These are phyloP conservation scores for Arrhopalites spinosus DNA, from an alignment of 2,888 invertebrate genomes.

Conservation along the genomic window DNA sequence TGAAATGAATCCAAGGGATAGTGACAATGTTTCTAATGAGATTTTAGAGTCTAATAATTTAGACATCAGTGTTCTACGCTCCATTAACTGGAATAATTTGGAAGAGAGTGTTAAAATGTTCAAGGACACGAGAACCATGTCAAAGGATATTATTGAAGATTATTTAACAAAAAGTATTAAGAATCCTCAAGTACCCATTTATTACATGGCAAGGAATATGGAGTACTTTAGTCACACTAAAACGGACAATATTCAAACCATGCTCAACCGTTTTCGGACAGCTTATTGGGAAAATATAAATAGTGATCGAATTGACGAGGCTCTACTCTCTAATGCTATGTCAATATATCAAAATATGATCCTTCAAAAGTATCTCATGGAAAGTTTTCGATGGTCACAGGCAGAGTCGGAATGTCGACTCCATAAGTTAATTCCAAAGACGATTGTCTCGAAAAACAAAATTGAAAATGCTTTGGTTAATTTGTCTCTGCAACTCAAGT, in stretches of 20 bases:
- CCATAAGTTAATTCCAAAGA: neutral
- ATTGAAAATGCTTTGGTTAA: neutral
- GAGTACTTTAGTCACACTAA: neutral
- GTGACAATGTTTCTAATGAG: too few relatives aligned
- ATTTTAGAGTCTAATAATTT: neutral
- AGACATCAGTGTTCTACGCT: too few relatives aligned
- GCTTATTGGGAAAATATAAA: neutral
- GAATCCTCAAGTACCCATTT: neutral
- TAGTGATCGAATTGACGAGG: conserved; percentile 14
- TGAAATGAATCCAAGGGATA: neutral
- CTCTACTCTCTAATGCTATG: conserved; percentile 4
- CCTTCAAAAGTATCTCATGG: neutral
- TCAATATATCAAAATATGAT: conserved; percentile 4
- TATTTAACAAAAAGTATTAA: neutral
- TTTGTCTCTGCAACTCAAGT: neutral
- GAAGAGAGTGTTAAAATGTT: neutral
- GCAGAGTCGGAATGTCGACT: neutral
- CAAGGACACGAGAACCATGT: neutral
- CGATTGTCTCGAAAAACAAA: neutral
- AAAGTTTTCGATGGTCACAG: conserved; percentile 7
- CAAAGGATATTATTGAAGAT: neutral
- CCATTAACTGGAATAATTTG: conserved; percentile 6
- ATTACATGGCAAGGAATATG: neutral
- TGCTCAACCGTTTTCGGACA: neutral
- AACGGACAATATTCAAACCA: neutral